Base-by-base conservation (phyloP, 2,888 invertebrate genomes). In the Elmis aenea region DNA sequence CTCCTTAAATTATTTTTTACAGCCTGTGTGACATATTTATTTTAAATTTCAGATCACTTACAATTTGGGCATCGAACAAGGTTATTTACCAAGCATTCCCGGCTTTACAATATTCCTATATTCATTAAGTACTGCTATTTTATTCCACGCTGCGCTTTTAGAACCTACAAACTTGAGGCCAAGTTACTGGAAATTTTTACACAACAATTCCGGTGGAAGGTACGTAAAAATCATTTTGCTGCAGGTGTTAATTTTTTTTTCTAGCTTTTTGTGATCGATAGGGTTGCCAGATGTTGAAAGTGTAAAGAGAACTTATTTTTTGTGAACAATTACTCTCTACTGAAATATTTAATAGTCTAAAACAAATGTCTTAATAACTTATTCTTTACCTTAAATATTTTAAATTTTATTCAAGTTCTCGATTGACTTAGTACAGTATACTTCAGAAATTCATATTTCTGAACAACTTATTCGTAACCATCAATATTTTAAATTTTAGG, bases 111-210 rank as follows among this genome's bases (percentile, higher is more conserved):
- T 82, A 26, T 68, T 85, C 37, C 67, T 89, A 15, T 89, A 89
- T 61, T 79, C 85, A 45, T 69, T 85, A 42, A 83, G 85, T 48
- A 88, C 88, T 3, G 83, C 84, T 6, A 68, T 83, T 42, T 72
- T 88, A 20, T 86, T 88, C 61, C 86, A 87, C 65, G 80, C 80
- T 3, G 86, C 83, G 32, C 76, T 87, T 20, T 55, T 88, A 39
- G 90, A 91, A 61, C 86, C 89, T 1, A 81, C 81, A 38, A 82
- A 81, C 57, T 64, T 91, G 45, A 72, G 89, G 46, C 74, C 80
- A n/a, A 86, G 85, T 34, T 91, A 91, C 66, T 87, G 83, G 77
- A 84, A 81, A 59, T 90, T 90, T 64, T 69, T 91, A 23, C 75
- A 78, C 46, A 75, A 75, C 40, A 72, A 88, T 43, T 89, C 89